Percentiles rank a stretch among this genome's conserved stretches.
Conservation (phyloP, 1,140 invertebrate genomes). For the Calephelis virginiensis region DNA sequence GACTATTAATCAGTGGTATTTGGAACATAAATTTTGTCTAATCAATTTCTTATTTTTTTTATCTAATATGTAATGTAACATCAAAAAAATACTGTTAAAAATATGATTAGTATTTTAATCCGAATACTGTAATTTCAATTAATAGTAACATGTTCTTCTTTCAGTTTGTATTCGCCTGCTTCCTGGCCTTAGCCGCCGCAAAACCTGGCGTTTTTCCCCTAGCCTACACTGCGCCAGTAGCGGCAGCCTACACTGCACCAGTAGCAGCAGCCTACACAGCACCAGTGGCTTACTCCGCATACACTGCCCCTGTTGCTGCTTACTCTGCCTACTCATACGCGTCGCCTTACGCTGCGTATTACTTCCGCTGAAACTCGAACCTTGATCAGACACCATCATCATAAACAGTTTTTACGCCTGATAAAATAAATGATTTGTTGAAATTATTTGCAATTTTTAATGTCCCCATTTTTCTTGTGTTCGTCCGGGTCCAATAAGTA, state of each 20-base stretch:
- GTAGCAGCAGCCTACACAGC: conserved; percentile 53
- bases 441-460: background rate
- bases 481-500: too few relatives aligned
- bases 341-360: conserved; percentile 52
- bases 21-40: too few relatives aligned
- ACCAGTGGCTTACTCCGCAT: conserved; percentile 54
- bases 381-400: background rate
- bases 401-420: background rate
- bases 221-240: conserved; percentile 45
- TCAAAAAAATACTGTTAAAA: too few relatives aligned
- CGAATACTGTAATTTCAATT: too few relatives aligned
- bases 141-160: conserved; percentile 30
- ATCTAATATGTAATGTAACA: too few relatives aligned
- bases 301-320: conserved; percentile 59
- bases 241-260: conserved; percentile 47
- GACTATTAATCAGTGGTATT: too few relatives aligned
- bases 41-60: too few relatives aligned
- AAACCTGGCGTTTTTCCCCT: conserved; percentile 48
- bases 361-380: conserved; percentile 31
- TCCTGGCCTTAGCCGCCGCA: conserved; percentile 66
- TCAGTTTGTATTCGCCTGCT: conserved; percentile 70
- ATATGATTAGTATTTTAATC: too few relatives aligned
- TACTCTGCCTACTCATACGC: conserved; percentile 57
- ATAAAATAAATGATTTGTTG: conserved; percentile 16
- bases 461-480: too few relatives aligned